Percentiles rank a stretch among this genome's conserved stretches.
phyloP scores from a whole-genome alignment of 2,797 vertebrate species.

The Knipowitschia caucasica region DNA sequence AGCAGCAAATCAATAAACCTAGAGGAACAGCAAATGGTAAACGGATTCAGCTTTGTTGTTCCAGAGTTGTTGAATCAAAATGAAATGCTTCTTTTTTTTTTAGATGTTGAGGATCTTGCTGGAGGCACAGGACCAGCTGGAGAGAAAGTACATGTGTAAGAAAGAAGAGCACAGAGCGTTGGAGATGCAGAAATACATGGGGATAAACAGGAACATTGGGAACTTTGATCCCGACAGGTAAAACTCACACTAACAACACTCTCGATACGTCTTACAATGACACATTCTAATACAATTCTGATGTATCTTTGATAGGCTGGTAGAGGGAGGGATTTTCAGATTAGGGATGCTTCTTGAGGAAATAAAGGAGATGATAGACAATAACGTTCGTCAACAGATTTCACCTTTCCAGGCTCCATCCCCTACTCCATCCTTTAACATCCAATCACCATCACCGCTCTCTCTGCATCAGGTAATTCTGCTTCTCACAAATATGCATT shows the following conservation, averaged over 20 bases:
- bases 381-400: slow-evolving; percentile 59
- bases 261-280: not conserved
- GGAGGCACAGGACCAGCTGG: slow-evolving; percentile 80
- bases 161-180: slow-evolving; percentile 80
- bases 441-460: slow-evolving; percentile 42
- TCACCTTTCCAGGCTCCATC: slow-evolving; percentile 52
- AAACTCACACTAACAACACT: not conserved
- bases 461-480: slow-evolving; percentile 73
- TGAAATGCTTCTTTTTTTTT: not conserved
- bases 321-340: slow-evolving; percentile 87
- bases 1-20: slow-evolving; percentile 58
- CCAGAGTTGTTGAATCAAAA: not conserved
- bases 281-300: not conserved
- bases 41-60: not conserved
- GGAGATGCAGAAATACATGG: slow-evolving; percentile 80
- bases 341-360: slow-evolving; percentile 84
- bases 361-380: slow-evolving; percentile 80
- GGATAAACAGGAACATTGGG: slow-evolving; percentile 67
- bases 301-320: slow-evolving; percentile 69
- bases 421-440: slow-evolving; percentile 32
- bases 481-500: not conserved
- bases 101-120: slow-evolving; percentile 84
- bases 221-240: slow-evolving; percentile 82
- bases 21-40: slow-evolving; percentile 81
- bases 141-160: slow-evolving; percentile 82